phyloP scores from a whole-genome alignment of 92 coral and sea anemone genomes.

The Heteractis magnifica region DNA sequence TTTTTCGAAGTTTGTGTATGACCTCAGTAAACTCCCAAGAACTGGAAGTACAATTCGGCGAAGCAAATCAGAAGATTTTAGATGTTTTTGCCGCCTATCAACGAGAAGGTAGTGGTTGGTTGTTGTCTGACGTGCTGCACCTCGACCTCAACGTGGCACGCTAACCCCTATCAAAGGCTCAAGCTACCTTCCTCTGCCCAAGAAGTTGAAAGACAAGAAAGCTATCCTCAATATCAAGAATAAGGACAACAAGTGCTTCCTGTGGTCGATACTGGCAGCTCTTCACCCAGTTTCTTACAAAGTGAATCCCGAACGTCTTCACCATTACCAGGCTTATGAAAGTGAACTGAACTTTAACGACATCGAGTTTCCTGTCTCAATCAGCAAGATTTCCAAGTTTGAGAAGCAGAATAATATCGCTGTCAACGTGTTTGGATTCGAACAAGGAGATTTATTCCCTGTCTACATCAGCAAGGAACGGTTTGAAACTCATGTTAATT shows the following conservation, averaged over 20 bases:
- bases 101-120: slow-evolving; percentile 63
- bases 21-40: not conserved
- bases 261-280: slow-evolving; percentile 12
- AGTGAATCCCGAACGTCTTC: too few relatives aligned
- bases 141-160: too few relatives aligned
- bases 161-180: too few relatives aligned
- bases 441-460: slow-evolving; percentile 1
- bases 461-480: slow-evolving; percentile 2
- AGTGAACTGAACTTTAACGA: slow-evolving; percentile 14
- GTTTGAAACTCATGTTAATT: slow-evolving; percentile 13
- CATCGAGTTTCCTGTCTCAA: slow-evolving; percentile 25
- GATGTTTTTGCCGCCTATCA: slow-evolving; percentile 25
- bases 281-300: not conserved
- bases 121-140: slow-evolving; percentile 38
- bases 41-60: not conserved
- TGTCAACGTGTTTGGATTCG: slow-evolving; percentile 55
- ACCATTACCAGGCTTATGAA: not conserved
- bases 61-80: not conserved
- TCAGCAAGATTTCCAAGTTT: slow-evolving; percentile 34
- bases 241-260: slow-evolving; percentile 42
- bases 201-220: slow-evolving; percentile 27
- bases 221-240: slow-evolving; percentile 48
- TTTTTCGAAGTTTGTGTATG: slow-evolving; percentile 34
- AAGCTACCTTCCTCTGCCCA: slow-evolving; percentile 17
- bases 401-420: slow-evolving; percentile 49